Percentiles rank a stretch among this genome's conserved stretches.
phyloP scores from a whole-genome alignment of 2,797 vertebrate genomes.

The Melanogrammus aeglefinus region DNA sequence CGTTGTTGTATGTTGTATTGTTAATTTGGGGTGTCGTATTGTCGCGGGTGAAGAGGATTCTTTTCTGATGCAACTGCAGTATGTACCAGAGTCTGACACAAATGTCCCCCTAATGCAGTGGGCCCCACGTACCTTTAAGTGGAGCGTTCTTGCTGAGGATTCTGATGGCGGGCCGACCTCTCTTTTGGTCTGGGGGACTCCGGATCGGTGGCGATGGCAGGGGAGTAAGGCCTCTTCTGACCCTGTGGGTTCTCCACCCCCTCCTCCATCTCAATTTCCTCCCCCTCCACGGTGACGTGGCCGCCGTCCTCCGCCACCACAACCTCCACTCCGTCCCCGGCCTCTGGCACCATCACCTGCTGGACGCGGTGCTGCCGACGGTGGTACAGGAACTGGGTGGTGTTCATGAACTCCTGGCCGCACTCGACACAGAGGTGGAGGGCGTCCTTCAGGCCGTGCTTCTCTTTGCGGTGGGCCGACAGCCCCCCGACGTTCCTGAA shows the following conservation, averaged over 20 bases:
- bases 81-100: background rate
- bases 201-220: conserved; percentile 29
- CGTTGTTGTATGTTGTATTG: too few relatives aligned
- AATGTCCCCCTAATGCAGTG: background rate
- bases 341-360: conserved; percentile 8
- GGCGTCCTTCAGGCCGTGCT: conserved; percentile 74
- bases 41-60: too few relatives aligned
- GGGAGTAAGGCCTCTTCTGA: conserved; percentile 52
- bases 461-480: conserved; percentile 72
- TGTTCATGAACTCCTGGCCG: conserved; percentile 82
- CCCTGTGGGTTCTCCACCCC: conserved; percentile 21
- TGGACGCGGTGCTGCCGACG: conserved; percentile 73
- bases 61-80: background rate
- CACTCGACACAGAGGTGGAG: conserved; percentile 81
- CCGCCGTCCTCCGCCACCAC: conserved; percentile 17
- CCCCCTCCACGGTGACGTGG: conserved; percentile 30
- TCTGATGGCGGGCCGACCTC: conserved; percentile 49
- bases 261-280: conserved; percentile 27
- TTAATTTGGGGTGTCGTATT: too few relatives aligned
- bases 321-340: conserved; percentile 24
- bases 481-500: conserved; percentile 72
- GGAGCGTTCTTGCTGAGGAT: conserved; percentile 37
- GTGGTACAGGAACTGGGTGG: conserved; percentile 90
- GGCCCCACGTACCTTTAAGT: conserved; percentile 46
- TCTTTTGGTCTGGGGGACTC: conserved; percentile 56